Base-by-base conservation (phyloP, 2,797 vertebrate genomes). In the Anisognathus igniventris region DNA sequence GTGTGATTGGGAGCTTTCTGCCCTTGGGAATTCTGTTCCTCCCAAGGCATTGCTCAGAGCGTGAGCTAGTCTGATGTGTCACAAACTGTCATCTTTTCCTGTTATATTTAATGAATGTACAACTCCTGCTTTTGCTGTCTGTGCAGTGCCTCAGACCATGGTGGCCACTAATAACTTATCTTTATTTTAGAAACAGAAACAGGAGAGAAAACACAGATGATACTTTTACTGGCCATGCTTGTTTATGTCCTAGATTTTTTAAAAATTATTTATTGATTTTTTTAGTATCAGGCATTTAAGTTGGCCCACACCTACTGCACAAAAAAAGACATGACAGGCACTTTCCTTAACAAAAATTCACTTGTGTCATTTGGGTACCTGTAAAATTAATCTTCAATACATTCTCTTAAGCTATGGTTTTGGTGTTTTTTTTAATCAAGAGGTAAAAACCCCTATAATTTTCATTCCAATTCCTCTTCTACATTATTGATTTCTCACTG, bases 351-450 rank as follows among this genome's bases (percentile, higher is more conserved):
- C 6, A 68, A n/a, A 6, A 11, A 11, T 31, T 17, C 3, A 3
- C 19, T 77, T 20, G 3, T 90, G 19, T 70, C 13, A 25, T 56
- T 12, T 64, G 28, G 1, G n/a, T 73, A 21, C 25, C 19, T 39
- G 44, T 37, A 70, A 86, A 90, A 73, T 47, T 31, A 39, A 17
- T 27, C 7, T 51, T 74, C 23, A 33, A 22, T 45, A 48, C 5
- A 25, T 27, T 10, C 10, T 48, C 6, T 80, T 60, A 67, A 56
- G 17, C 19, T 24, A 28, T 50, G 9, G 6, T 30, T 80, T 71
- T 47, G 31, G 1, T 39, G 0, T 0, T 19, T 39, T 53, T 53
- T 80, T 37, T 35, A n/a, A 51, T 72, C 4, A 8, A 76, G 19
- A 60, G 47, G 25, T 31, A 65, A 27, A 27, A 57, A 60, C 7